Evolutionary conservation across 1,140 invertebrate species (phyloP), one percentile per base, ranked within the genome.

Genomic region (Neodiprion pinetum): DNA sequence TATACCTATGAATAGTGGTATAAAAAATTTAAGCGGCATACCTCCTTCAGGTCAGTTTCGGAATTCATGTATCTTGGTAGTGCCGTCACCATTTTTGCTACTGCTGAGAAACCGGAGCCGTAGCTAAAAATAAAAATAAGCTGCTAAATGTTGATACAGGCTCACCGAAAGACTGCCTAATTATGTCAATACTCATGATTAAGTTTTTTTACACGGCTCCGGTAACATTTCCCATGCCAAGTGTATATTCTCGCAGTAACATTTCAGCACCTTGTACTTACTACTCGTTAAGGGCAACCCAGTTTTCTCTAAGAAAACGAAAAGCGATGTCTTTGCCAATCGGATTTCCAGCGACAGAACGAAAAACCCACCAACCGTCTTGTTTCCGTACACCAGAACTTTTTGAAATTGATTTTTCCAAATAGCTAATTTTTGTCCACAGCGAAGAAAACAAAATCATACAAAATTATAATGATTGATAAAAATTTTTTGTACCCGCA

Each of bases 331-430:
- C 84, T 53, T 85, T 84, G 11, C 89, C 89, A 78, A 87, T 61
- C 53, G 53, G 53, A 14, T 12, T 61, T 69, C 79, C 77, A 12
- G 86, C 85, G 69, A 84, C 88, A 75, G 76, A 78, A 48, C 71
- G 83, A 84, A 77, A 91, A 74, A 76, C 88, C 72, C 77, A 82
- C 48, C 77, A 90, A 78, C 77, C 88, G 79, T 91, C 90, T 80
- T 91, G 90, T 70, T 88, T 89, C 14, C 89, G 72, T 68, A 91
- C 91, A 48, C 87, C 85, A 21, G 88, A 88, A 0, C 81, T 80
- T 9, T 87, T 78, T 47, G 84, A 84, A 17, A 90, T 82, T 21
- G 88, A 84, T 86, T 88, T 86, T 49, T 87, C 84, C n/a, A 90
- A 79, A 75, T 90, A 91, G 72, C 90, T 90, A n/a, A 11, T 53